Conservation (phyloP, 2,888 invertebrate species). For the Encarsia formosa region DNA sequence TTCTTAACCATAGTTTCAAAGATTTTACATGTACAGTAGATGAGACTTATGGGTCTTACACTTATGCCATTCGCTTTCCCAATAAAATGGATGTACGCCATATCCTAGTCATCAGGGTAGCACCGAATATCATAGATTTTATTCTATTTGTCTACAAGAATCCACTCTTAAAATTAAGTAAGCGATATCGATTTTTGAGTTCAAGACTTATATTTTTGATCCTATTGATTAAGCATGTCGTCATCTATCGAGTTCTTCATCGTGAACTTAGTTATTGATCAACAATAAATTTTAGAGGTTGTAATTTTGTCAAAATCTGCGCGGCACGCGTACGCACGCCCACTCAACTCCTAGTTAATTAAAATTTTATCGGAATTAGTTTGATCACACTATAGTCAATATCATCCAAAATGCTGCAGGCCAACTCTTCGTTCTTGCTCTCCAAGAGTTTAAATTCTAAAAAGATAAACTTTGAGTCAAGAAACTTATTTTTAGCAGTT, state of each 20-base stretch:
- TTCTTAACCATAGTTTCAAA: background rate
- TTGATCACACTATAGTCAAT: background rate
- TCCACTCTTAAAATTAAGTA: too few relatives aligned
- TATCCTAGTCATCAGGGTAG: background rate
- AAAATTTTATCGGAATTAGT: background rate
- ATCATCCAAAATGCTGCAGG: background rate
- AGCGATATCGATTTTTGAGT: too few relatives aligned
- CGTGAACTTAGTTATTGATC: too few relatives aligned
- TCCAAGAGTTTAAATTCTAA: background rate
- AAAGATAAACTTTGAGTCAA: background rate
- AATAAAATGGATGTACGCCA: background rate
- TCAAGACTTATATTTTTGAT: too few relatives aligned
- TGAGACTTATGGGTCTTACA: background rate
- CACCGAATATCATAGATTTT: background rate
- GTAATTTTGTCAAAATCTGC: too few relatives aligned
- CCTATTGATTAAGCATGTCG: too few relatives aligned
- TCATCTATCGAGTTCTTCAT: too few relatives aligned
- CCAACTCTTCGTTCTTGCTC: background rate
- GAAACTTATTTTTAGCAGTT: background rate
- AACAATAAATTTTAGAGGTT: too few relatives aligned
- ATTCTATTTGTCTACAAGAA: slow-evolving; percentile 2
- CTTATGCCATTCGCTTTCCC: background rate
- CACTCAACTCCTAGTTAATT: too few relatives aligned
- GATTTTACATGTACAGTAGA: background rate
- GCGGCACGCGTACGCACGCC: too few relatives aligned